A percentile compares a stretch with the other conserved stretches of the same genome.
Evolutionary conservation across 2,888 invertebrate species (phyloP).

Genomic region (Cantharis nigra): DNA sequence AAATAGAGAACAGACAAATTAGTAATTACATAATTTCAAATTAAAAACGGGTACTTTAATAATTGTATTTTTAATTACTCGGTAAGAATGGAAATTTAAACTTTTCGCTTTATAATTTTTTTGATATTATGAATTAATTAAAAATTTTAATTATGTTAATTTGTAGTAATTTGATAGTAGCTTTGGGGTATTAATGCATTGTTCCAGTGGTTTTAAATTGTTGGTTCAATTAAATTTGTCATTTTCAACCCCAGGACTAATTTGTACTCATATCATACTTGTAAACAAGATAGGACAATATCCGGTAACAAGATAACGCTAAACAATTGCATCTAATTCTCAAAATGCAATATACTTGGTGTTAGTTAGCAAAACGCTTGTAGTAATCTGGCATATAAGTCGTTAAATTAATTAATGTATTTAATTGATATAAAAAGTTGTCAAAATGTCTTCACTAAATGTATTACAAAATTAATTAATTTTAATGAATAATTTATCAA

Average conservation of each 20-base stretch:
- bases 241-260: background rate
- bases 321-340: background rate
- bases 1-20: background rate
- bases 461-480: background rate
- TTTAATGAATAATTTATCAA: background rate
- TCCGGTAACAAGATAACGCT: conserved; percentile 9
- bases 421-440: background rate
- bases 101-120: background rate
- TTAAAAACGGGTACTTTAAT: background rate
- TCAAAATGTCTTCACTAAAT: background rate
- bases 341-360: conserved; percentile 8
- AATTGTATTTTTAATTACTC: background rate
- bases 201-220: background rate
- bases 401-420: background rate
- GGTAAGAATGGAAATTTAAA: background rate
- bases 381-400: background rate
- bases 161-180: background rate
- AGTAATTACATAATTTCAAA: background rate
- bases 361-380: conserved; percentile 4
- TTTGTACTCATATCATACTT: background rate
- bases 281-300: conserved; percentile 2
- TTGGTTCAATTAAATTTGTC: conserved; percentile 6
- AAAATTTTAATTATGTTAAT: background rate
- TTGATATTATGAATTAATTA: background rate
- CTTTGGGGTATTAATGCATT: background rate